Evolutionary conservation across 2,888 invertebrate species (phyloP).

Genomic region (Dioctria linearis): DNA sequence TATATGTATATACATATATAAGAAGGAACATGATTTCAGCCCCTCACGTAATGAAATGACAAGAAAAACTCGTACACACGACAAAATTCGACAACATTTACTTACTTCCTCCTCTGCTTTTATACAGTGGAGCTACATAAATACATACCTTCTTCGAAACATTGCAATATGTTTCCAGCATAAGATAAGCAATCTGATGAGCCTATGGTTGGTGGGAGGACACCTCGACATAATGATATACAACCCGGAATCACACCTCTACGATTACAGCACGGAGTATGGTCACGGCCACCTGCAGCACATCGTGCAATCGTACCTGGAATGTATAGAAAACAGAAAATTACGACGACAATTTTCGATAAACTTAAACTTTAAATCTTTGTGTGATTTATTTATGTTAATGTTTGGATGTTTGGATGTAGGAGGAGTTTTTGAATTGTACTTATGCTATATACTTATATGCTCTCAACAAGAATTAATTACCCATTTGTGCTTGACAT

Average conservation of each 20-base stretch:
- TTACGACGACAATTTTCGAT: conserved; percentile 1
- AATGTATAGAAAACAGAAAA: not conserved
- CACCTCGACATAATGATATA: conserved; percentile 82
- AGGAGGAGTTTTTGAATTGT: not conserved
- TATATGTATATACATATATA: not conserved
- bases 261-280: conserved; percentile 81
- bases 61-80: not conserved
- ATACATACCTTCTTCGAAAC: conserved; percentile 85
- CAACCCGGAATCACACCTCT: conserved; percentile 81
- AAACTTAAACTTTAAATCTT: conserved; percentile 16
- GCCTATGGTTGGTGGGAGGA: conserved; percentile 73
- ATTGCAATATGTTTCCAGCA: conserved; percentile 88
- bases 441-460: no score
- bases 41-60: not conserved
- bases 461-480: conserved; percentile 64
- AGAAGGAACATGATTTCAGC: not conserved
- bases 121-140: no score
- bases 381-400: conserved; percentile 9
- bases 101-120: not conserved
- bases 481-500: conserved; percentile 84
- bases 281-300: conserved; percentile 78
- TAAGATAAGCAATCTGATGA: conserved; percentile 82
- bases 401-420: not conserved
- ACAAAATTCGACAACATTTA: not conserved
- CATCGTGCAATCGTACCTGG: conserved; percentile 71